A percentile compares a stretch with the other conserved stretches of the same genome.
Evolutionary conservation across 2,113 vertebrate species (phyloP).

Genomic region (Leptocoma aspasia): DNA sequence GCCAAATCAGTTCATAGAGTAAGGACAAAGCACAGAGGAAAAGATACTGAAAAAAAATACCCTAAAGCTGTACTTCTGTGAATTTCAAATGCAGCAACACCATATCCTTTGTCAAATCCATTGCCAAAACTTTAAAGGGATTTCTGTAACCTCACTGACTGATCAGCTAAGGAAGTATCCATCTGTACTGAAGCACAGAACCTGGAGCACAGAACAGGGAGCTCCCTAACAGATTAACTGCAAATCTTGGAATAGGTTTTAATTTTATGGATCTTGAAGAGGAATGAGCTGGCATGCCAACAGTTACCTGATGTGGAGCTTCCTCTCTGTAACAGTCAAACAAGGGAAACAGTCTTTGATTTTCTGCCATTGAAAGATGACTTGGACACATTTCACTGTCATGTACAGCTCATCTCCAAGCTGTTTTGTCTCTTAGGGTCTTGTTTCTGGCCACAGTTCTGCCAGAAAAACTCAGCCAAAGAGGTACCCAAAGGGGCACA

Average conservation of each 20-base stretch:
- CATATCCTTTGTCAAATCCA: not conserved
- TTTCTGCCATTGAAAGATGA: not conserved
- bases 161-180: not conserved
- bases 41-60: not conserved
- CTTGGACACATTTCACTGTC: not conserved
- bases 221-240: not conserved
- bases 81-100: not conserved
- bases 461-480: not conserved
- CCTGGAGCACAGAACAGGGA: not conserved
- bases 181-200: not conserved
- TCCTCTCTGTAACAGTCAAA: not conserved
- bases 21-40: not conserved
- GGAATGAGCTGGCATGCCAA: not conserved
- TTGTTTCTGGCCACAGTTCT: not conserved
- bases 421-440: not conserved
- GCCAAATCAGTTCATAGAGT: not conserved
- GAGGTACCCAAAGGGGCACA: not conserved
- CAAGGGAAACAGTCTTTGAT: not conserved
- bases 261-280: not conserved
- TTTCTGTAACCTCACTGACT: not conserved
- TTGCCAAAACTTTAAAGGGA: not conserved
- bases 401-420: not conserved
- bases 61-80: not conserved
- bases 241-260: not conserved
- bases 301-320: not conserved